Percentiles rank a stretch among this genome's conserved stretches.
phyloP scores from a whole-genome alignment of 2,797 vertebrate species.

The Platyrinchus mystaceus region DNA sequence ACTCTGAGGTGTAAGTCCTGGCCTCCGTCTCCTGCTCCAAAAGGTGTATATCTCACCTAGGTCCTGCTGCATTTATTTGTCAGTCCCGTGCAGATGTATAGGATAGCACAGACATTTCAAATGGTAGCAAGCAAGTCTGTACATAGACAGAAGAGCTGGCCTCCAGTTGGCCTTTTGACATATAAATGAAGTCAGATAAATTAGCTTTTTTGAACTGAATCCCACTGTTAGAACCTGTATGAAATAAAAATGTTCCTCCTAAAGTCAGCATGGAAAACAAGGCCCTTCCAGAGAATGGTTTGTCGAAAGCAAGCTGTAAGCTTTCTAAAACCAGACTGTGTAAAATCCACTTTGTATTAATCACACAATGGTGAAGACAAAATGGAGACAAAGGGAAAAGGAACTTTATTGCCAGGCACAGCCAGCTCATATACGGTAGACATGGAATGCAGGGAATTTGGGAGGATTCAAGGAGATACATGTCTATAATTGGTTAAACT shows the following conservation, averaged over 20 bases:
- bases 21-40: neutral
- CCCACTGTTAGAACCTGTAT: neutral
- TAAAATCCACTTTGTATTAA: too few relatives aligned
- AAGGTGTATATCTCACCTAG: rapidly evolving
- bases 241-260: neutral
- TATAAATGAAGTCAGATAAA: neutral
- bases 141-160: neutral
- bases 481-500: too few relatives aligned
- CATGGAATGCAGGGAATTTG: too few relatives aligned
- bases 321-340: too few relatives aligned
- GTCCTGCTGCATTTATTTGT: neutral
- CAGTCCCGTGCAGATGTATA: rapidly evolving
- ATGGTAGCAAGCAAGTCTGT: neutral
- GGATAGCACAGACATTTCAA: neutral
- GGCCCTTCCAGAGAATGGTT: neutral
- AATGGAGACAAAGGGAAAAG: too few relatives aligned
- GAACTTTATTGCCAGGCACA: too few relatives aligned
- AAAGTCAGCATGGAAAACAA: neutral
- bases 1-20: neutral
- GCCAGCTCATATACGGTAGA: too few relatives aligned
- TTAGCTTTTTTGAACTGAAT: neutral
- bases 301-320: too few relatives aligned
- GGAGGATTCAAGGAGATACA: too few relatives aligned
- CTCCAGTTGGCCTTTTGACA: neutral
- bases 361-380: too few relatives aligned